Conservation (phyloP, 2,888 invertebrate genomes). For the Acutogordius australiensis region DNA sequence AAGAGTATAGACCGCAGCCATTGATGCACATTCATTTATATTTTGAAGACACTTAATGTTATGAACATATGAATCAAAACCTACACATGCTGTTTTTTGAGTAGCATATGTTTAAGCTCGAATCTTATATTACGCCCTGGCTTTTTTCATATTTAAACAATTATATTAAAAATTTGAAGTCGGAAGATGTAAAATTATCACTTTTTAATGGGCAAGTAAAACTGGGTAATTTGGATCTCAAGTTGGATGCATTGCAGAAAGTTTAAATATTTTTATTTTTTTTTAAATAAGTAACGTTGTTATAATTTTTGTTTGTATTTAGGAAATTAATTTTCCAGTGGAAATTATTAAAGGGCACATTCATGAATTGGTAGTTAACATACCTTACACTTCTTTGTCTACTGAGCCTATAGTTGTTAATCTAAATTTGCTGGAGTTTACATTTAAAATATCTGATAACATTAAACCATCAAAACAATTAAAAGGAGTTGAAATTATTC, state of each 20-base stretch:
- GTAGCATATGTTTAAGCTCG: conserved; percentile 1
- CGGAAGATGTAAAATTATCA: conserved; percentile 1
- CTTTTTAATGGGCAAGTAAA: background rate
- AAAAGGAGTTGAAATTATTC: background rate
- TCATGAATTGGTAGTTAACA: conserved; percentile 4
- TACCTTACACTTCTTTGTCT: background rate
- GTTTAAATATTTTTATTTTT: conserved; percentile 6
- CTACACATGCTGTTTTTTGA: too few relatives aligned
- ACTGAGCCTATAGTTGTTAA: background rate
- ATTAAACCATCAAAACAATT: background rate
- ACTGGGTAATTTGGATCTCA: conserved; percentile 4
- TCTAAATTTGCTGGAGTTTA: conserved; percentile 3
- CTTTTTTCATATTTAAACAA: conserved; percentile 3
- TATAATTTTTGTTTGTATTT: background rate
- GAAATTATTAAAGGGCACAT: conserved; percentile 3
- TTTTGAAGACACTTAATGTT: too few relatives aligned
- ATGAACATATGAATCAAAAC: too few relatives aligned
- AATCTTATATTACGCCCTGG: background rate
- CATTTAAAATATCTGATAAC: conserved; percentile 2
- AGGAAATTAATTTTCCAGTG: conserved; percentile 3
- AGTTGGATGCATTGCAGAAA: background rate
- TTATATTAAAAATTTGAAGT: conserved; percentile 5
- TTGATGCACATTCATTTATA: too few relatives aligned
- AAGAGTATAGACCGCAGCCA: too few relatives aligned
- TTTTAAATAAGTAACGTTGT: background rate